These are phyloP conservation scores for Brachionus manjavacas DNA, from an alignment of 1,140 invertebrate genomes.

Conservation along the genomic window DNA sequence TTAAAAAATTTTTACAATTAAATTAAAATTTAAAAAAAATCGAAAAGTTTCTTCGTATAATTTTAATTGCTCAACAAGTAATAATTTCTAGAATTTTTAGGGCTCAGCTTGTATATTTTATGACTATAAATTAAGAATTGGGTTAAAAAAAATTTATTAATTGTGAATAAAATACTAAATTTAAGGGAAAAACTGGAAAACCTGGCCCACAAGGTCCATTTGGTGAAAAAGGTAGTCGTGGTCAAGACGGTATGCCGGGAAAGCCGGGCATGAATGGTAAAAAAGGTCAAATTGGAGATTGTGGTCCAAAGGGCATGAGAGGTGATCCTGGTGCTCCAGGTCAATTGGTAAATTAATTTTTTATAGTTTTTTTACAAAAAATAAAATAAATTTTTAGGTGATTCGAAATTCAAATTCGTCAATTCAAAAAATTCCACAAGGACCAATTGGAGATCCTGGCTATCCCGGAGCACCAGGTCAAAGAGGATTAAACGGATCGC, in stretches of 20 bases:
- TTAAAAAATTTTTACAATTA: too few relatives aligned
- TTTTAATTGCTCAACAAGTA: too few relatives aligned
- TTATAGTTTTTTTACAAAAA: neutral
- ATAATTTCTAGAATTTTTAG: too few relatives aligned
- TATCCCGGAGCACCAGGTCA: neutral
- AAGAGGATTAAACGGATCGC: neutral
- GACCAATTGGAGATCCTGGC: neutral
- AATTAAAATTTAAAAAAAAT: too few relatives aligned
- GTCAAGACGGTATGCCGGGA: slow-evolving; percentile 28
- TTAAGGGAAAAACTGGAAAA: slow-evolving; percentile 19
- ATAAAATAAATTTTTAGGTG: neutral
- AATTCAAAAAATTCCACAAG: slow-evolving; percentile 9
- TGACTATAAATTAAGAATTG: too few relatives aligned
- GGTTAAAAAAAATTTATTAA: too few relatives aligned
- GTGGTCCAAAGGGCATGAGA: slow-evolving; percentile 7
- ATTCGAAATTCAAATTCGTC: neutral
- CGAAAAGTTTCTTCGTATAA: too few relatives aligned
- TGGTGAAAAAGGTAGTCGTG: slow-evolving; percentile 16
- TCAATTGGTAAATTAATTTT: slow-evolving; percentile 14
- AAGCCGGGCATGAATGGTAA: neutral
- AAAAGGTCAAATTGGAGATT: slow-evolving; percentile 26
- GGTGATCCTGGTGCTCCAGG: slow-evolving; percentile 7
- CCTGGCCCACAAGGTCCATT: slow-evolving; percentile 27
- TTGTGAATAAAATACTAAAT: neutral
- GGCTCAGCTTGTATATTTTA: too few relatives aligned